Conservation (phyloP, 2,113 vertebrate genomes). For the Rhabdomys dilectus region DNA sequence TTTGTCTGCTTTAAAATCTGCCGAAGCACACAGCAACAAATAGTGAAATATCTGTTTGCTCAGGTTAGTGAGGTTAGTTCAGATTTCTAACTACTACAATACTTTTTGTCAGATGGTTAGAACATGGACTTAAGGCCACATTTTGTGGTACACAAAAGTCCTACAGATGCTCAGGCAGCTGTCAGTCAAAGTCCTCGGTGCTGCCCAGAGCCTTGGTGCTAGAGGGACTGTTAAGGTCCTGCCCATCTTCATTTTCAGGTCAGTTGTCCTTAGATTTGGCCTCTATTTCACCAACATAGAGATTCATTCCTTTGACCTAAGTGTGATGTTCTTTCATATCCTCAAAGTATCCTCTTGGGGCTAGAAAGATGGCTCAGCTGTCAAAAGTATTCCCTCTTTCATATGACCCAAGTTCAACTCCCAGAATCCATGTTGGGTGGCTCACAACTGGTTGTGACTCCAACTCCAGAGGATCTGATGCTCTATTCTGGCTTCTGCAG, state of each 20-base stretch:
- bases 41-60: neutral
- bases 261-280: neutral
- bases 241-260: neutral
- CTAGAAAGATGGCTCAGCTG: neutral
- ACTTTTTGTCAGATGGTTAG: neutral
- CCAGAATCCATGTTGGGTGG: neutral
- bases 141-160: neutral
- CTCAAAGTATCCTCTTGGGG: neutral
- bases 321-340: neutral
- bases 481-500: neutral
- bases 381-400: neutral
- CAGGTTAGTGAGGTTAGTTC: neutral
- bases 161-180: neutral
- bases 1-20: constrained; percentile 19
- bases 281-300: neutral
- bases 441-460: too few species aligned
- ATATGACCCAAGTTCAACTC: neutral
- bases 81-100: neutral
- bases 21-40: neutral
- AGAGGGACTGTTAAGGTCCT: neutral
- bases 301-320: neutral
- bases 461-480: neutral
- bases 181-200: neutral
- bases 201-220: neutral
- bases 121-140: neutral